These are phyloP conservation scores for Smithornis capensis DNA, from an alignment of 2,113 vertebrate genomes.

Conservation along the genomic window DNA sequence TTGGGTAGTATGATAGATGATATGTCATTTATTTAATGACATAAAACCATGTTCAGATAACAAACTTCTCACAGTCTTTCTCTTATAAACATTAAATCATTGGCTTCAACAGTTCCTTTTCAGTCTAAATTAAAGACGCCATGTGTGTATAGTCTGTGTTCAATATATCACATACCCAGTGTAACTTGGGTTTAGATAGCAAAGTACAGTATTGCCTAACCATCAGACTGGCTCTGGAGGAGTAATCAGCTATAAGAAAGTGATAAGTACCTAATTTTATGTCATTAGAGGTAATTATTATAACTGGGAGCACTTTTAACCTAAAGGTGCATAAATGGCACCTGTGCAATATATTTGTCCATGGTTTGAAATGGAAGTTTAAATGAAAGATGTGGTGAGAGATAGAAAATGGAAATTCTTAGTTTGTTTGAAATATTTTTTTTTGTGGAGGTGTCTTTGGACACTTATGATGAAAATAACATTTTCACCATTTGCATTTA, in stretches of 20 bases:
- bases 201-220: background rate
- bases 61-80: background rate
- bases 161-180: background rate
- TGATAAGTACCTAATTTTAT: conserved; percentile 15
- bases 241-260: background rate
- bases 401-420: background rate
- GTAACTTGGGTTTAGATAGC: background rate
- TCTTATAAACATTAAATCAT: background rate
- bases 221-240: background rate
- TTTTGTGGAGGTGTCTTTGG: background rate
- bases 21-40: background rate
- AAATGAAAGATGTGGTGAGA: background rate
- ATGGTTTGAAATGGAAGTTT: background rate
- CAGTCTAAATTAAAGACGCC: background rate
- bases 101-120: background rate
- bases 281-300: conserved; percentile 7
- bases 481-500: no score
- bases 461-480: background rate
- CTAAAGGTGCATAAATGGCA: background rate
- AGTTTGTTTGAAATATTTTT: background rate
- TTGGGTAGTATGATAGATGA: background rate
- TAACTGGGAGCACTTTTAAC: conserved; percentile 8
- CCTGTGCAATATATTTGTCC: background rate
- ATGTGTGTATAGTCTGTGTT: background rate
- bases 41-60: background rate